Evolutionary conservation across 1,140 invertebrate species (phyloP).

Genomic region (Pseudobourletiella spinata): DNA sequence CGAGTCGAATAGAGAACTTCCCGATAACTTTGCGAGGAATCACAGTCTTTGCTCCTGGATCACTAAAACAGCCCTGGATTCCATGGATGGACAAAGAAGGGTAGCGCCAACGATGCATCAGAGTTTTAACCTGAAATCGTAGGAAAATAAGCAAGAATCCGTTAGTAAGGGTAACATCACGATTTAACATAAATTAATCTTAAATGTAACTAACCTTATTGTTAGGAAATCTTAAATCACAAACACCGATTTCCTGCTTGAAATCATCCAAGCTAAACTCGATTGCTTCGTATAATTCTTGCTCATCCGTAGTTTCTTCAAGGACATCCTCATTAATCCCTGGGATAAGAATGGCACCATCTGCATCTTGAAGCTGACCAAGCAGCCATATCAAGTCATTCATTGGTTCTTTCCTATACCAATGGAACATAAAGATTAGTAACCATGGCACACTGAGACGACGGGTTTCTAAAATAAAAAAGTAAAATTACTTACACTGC

Average conservation of each 20-base stretch:
- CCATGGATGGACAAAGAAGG: slow-evolving; percentile 86
- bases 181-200: too few species aligned
- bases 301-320: slow-evolving; percentile 62
- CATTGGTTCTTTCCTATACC: slow-evolving; percentile 57
- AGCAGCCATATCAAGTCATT: slow-evolving; percentile 76
- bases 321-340: slow-evolving; percentile 71
- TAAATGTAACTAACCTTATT: slow-evolving; percentile 60
- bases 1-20: slow-evolving; percentile 92
- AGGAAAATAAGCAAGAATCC: slow-evolving; percentile 2
- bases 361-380: slow-evolving; percentile 67
- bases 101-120: slow-evolving; percentile 86
- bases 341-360: slow-evolving; percentile 73
- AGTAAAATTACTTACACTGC: slow-evolving; percentile 54
- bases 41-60: slow-evolving; percentile 21
- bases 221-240: slow-evolving; percentile 60
- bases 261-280: slow-evolving; percentile 83
- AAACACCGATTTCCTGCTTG: slow-evolving; percentile 58
- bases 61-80: slow-evolving; percentile 59
- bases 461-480: too few species aligned
- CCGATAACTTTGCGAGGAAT: slow-evolving; percentile 90
- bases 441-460: background rate
- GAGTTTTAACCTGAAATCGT: slow-evolving; percentile 31
- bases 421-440: background rate
- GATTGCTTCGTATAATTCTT: slow-evolving; percentile 69
- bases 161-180: too few species aligned